Evolutionary conservation across 2,113 vertebrate species (phyloP).

Genomic region (Spilogale gracilis): DNA sequence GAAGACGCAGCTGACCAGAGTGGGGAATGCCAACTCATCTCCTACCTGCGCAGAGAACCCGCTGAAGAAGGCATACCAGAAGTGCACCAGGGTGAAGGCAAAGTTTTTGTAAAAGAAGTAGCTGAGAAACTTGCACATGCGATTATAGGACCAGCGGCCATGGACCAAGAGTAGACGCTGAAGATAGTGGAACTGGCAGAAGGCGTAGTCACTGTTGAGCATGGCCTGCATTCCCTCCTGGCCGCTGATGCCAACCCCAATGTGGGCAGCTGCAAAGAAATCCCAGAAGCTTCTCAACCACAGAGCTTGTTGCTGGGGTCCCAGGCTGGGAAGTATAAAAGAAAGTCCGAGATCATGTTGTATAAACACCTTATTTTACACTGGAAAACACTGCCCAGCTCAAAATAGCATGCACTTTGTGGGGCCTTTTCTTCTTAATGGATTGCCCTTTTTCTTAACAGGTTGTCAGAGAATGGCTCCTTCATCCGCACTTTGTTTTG

Average conservation of each 20-base stretch:
- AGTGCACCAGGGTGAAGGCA: slow-evolving; percentile 96
- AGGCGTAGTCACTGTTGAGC: slow-evolving; percentile 95
- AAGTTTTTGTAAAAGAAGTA: slow-evolving; percentile 99
- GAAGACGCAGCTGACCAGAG: background rate
- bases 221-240: slow-evolving; percentile 98
- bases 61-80: slow-evolving; percentile 98
- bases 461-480: background rate
- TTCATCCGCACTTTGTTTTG: slow-evolving; percentile 19
- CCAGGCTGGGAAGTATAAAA: background rate
- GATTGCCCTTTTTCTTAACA: background rate
- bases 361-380: background rate
- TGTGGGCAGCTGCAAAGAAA: slow-evolving; percentile 93
- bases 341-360: background rate
- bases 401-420: background rate
- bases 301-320: background rate
- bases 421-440: background rate
- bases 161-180: slow-evolving; percentile 97
- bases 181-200: slow-evolving; percentile 96
- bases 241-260: slow-evolving; percentile 96
- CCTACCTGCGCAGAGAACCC: slow-evolving; percentile 98
- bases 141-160: slow-evolving; percentile 97
- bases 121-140: slow-evolving; percentile 98
- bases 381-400: background rate
- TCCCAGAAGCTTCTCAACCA: background rate
- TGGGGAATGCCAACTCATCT: background rate